Evolutionary conservation across 37 sponge, comb jelly and placozoan genomes (phyloP).

Genomic region (Mnemiopsis leidyi): DNA sequence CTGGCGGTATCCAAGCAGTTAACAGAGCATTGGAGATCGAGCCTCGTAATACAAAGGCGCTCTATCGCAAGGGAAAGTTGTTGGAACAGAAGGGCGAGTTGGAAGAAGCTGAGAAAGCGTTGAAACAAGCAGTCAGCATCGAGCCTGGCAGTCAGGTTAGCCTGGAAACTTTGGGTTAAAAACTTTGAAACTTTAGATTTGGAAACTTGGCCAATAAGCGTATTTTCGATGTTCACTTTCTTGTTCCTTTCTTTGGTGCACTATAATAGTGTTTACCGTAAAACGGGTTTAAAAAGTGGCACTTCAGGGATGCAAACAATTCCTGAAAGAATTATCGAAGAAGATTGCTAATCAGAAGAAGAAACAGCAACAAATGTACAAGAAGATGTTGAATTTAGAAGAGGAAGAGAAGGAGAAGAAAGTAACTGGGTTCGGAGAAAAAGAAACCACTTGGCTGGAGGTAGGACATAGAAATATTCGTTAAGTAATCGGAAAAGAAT

Average conservation of each 20-base stretch:
- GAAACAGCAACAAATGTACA: conserved; percentile 40
- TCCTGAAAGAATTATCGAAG: conserved; percentile 18
- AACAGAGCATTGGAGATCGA: conserved; percentile 36
- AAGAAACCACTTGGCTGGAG: conserved; percentile 30
- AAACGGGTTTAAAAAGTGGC: no score
- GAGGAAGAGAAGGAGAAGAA: conserved; percentile 1
- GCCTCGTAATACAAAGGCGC: conserved; percentile 21
- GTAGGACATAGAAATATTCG: no score
- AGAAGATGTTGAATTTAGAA: conserved; percentile 53
- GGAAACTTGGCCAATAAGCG: no score
- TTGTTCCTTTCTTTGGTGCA: no score
- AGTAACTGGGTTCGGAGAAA: not conserved
- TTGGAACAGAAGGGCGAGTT: conserved; percentile 39
- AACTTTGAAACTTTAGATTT: no score
- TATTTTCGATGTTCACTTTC: no score
- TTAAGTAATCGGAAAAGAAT: no score
- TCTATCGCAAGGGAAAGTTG: conserved; percentile 48
- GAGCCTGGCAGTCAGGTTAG: conserved; percentile 26
- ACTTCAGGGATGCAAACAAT: conserved; percentile 61
- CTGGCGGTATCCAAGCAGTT: not conserved
- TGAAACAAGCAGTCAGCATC: conserved; percentile 1
- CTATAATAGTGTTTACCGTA: no score
- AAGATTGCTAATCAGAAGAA: conserved; percentile 56
- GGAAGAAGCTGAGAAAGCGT: conserved; percentile 41
- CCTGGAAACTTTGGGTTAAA: no score